Percentiles rank a stretch among this genome's conserved stretches.
phyloP scores from a whole-genome alignment of 2,888 invertebrate genomes.

The Junonia oenone region DNA sequence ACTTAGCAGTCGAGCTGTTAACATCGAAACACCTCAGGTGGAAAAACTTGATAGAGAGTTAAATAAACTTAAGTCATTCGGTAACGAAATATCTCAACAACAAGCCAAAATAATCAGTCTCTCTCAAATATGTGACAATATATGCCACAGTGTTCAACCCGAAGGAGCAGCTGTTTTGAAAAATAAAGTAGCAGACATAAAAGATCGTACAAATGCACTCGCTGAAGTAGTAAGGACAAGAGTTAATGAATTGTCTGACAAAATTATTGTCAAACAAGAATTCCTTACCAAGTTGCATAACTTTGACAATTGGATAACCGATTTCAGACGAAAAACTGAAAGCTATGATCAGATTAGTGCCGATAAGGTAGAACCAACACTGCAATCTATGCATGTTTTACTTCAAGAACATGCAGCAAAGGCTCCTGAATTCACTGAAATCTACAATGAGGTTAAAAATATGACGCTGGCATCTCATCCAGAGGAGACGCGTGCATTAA shows the following conservation, averaged over 20 bases:
- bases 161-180: constrained; percentile 88
- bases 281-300: constrained; percentile 88
- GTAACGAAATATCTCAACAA: constrained; percentile 91
- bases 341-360: constrained; percentile 90
- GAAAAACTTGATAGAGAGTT: constrained; percentile 88
- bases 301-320: constrained; percentile 89
- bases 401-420: constrained; percentile 92
- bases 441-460: constrained; percentile 91
- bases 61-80: constrained; percentile 87
- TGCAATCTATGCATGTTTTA: constrained; percentile 88
- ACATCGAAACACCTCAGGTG: constrained; percentile 84
- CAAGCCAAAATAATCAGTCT: constrained; percentile 89
- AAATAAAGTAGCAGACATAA: constrained; percentile 85
- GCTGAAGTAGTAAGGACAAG: constrained; percentile 87
- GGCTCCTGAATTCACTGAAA: constrained; percentile 86
- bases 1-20: constrained; percentile 77
- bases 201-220: constrained; percentile 85
- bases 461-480: constrained; percentile 85
- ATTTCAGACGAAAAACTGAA: constrained; percentile 84
- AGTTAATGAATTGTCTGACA: constrained; percentile 90
- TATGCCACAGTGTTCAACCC: constrained; percentile 86
- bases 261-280: constrained; percentile 89
- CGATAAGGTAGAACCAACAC: constrained; percentile 87
- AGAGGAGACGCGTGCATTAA: constrained; percentile 85
- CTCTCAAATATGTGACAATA: constrained; percentile 88